A percentile compares a stretch with the other conserved stretches of the same genome.
Conservation (phyloP, 2,797 vertebrate genomes). For the Sebastiscus albofasciatus region DNA sequence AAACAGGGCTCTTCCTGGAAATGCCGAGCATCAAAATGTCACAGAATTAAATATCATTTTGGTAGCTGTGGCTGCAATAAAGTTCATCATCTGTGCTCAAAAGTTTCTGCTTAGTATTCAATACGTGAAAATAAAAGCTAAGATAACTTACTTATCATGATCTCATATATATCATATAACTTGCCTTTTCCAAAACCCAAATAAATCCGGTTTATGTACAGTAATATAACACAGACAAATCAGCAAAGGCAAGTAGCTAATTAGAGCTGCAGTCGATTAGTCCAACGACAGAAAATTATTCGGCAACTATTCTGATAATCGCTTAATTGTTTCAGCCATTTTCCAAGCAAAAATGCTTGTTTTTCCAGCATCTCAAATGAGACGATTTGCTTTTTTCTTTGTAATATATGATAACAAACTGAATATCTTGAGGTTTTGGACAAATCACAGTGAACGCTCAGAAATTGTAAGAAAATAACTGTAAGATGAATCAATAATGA, state of each 20-base stretch:
- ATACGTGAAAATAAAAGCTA: not conserved
- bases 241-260: not conserved
- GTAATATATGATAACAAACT: not conserved
- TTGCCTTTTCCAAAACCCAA: not conserved
- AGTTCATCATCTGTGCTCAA: not conserved
- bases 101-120: not conserved
- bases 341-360: not conserved
- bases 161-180: not conserved
- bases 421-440: not conserved
- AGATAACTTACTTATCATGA: not conserved
- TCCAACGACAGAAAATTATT: not conserved
- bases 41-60: slow-evolving; percentile 10
- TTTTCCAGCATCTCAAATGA: not conserved
- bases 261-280: not conserved
- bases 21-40: not conserved
- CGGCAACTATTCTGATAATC: not conserved
- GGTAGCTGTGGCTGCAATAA: not conserved
- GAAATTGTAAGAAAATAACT: not conserved
- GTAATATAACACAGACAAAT: not conserved
- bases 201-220: not conserved
- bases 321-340: not conserved
- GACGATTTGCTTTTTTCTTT: not conserved
- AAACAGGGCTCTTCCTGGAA: not conserved
- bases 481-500: not conserved
- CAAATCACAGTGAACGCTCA: not conserved